Evolutionary conservation across 1,140 invertebrate species (phyloP).

Genomic region (Drosophila albomicans): DNA sequence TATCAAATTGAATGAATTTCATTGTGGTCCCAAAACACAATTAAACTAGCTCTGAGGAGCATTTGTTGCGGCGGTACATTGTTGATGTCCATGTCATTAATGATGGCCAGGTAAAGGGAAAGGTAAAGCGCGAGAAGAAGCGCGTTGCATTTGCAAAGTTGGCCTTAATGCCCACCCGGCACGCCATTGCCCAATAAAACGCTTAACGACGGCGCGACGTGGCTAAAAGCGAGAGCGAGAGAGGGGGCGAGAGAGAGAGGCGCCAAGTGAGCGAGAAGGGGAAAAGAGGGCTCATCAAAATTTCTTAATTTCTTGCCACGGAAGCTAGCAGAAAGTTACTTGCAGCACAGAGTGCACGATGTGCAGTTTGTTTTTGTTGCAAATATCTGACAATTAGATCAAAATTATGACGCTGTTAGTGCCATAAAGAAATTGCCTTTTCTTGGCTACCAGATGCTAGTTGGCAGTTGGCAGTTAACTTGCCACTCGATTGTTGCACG

Average conservation of each 20-base stretch:
- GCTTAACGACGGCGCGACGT: constrained; percentile 22
- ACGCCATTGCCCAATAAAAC: constrained; percentile 80
- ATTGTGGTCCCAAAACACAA: neutral
- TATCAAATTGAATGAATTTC: neutral
- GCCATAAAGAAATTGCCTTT: constrained; percentile 75
- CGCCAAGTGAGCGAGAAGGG: neutral
- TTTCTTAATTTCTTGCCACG: constrained; percentile 69
- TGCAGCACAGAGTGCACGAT: constrained; percentile 11
- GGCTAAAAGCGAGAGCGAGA: neutral
- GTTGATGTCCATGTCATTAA: constrained; percentile 61
- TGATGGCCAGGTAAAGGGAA: constrained; percentile 17
- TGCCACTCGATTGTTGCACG: constrained; percentile 8
- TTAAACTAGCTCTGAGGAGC: neutral
- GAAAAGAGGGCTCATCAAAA: constrained; percentile 53
- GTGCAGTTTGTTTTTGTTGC: constrained; percentile 59
- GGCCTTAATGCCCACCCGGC: constrained; percentile 68
- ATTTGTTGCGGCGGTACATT: constrained; percentile 16
- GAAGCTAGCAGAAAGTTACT: constrained; percentile 3
- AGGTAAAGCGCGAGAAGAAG: constrained; percentile 3
- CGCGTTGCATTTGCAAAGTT: constrained; percentile 22
- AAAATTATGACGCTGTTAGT: constrained; percentile 80
- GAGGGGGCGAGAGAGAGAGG: too few species aligned
- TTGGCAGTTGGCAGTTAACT: constrained; percentile 14
- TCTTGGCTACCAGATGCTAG: constrained; percentile 45
- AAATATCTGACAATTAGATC: constrained; percentile 80